Evolutionary conservation across 2,888 invertebrate species (phyloP), one percentile per base, ranked within the genome.

Genomic region (Tenthredo mesomela): DNA sequence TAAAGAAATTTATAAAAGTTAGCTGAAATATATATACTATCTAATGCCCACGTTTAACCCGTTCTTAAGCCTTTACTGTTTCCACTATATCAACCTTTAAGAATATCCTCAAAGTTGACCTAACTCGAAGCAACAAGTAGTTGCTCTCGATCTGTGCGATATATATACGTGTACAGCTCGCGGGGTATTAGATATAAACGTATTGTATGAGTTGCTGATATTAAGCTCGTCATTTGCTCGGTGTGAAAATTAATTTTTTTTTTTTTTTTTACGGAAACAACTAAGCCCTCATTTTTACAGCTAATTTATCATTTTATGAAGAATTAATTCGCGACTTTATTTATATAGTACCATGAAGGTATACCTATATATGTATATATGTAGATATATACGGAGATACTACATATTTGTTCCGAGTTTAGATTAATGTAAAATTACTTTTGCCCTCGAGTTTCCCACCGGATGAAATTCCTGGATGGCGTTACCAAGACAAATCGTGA

Each of bases 401-500:
- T 67, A 33, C 18, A 71, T n/a, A 12, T 18, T 7, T 43, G 15
- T 43, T 25, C n/a, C 9, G 33, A 33, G 29, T 67, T 67, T 15
- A 43, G 40, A 73, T 73, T 43, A 73, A 73, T 43, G 71, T 43
- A 5, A 43, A 73, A 43, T 54, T 77, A 77, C 33, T 73, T 77
- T 54, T 77, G 54, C 25, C 29, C 40, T 15, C 40, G 71, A 33
- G 47, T 77, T 80, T 80, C 80, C 80, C 80, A 80, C 40, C 58
- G 58, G 61, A 61, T 40, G 61, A 61, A 80, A 80, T 61, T 40
- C 61, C 80, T 21, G 58, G 61, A 80, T 61, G 61, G 12, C 80
- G 80, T 80, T 80, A 80, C 67, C 82, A 67, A 82, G 82, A 82
- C 82, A 82, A 82, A 82, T 82, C 25, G 50, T 47, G 43, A 47